Percentiles rank a stretch among this genome's conserved stretches.
These are phyloP conservation scores for Tyrannus savana DNA, from an alignment of 2,113 vertebrate genomes.

Conservation along the genomic window DNA sequence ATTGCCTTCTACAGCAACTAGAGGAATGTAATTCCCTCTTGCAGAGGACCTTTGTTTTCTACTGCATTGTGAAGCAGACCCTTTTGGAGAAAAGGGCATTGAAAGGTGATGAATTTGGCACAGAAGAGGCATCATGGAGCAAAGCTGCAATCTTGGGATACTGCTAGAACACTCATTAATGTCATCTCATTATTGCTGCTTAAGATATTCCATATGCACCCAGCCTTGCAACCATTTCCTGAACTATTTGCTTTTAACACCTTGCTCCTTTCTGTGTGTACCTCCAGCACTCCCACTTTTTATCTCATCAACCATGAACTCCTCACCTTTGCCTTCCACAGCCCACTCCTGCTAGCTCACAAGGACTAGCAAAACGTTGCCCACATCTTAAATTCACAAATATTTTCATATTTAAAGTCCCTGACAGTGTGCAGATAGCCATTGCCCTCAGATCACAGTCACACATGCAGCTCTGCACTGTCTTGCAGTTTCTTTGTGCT, in stretches of 20 bases:
- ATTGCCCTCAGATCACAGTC: not conserved
- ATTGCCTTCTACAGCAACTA: not conserved
- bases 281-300: not conserved
- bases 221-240: not conserved
- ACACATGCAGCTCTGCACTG: not conserved
- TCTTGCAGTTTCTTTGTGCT: not conserved
- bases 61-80: not conserved
- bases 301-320: slow-evolving; percentile 41
- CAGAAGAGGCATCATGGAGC: not conserved
- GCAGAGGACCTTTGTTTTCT: not conserved
- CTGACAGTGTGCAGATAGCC: not conserved
- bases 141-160: not conserved
- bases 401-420: not conserved
- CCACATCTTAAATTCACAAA: not conserved
- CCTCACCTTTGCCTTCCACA: slow-evolving; percentile 13
- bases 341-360: not conserved
- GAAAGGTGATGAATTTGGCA: slow-evolving; percentile 2
- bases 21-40: not conserved
- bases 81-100: not conserved
- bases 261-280: slow-evolving; percentile 1
- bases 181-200: slow-evolving; percentile 9
- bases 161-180: slow-evolving; percentile 34
- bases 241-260: slow-evolving; percentile 11
- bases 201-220: not conserved
- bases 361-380: not conserved